Percentiles rank a stretch among this genome's conserved stretches.
These are phyloP conservation scores for Aricia artaxerxes DNA, from an alignment of 2,888 invertebrate genomes.

Conservation along the genomic window DNA sequence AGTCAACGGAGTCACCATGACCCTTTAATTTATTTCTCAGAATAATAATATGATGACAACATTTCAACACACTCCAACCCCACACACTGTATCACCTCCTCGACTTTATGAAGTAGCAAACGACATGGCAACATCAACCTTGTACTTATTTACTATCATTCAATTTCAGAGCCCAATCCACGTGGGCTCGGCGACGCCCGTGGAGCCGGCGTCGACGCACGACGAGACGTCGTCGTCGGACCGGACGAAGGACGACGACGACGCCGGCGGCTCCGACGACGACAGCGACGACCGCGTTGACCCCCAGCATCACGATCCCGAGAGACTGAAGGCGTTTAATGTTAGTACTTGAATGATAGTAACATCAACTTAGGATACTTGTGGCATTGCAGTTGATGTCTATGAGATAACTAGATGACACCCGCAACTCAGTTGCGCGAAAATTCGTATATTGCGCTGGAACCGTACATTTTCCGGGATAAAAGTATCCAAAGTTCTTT, in stretches of 20 bases:
- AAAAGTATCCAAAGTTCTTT: too few species aligned
- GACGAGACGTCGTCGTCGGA: constrained; percentile 95
- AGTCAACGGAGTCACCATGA: too few species aligned
- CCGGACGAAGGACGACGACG: constrained; percentile 90
- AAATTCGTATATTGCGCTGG: too few species aligned
- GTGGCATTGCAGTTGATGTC: too few species aligned
- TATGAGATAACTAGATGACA: too few species aligned
- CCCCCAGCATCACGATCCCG: constrained; percentile 93
- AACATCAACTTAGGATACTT: too few species aligned
- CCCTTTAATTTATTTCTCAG: too few species aligned
- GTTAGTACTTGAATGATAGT: constrained; percentile 78
- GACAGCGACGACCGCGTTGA: constrained; percentile 95
- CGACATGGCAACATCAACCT: background rate
- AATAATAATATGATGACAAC: too few species aligned
- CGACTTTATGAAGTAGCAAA: background rate
- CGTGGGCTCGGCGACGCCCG: constrained; percentile 73
- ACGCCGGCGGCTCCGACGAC: constrained; percentile 84
- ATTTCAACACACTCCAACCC: too few species aligned
- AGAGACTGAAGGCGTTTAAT: constrained; percentile 97
- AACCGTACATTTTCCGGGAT: too few species aligned
- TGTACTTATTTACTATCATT: background rate
- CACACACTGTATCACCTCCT: background rate
- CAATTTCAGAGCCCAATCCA: constrained; percentile 83
- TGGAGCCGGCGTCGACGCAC: constrained; percentile 84
- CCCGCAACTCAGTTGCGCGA: too few species aligned